Evolutionary conservation across 2,797 vertebrate genomes (phyloP), one percentile per base, ranked within the genome.

Genomic region (Clarias laeviceps): DNA sequence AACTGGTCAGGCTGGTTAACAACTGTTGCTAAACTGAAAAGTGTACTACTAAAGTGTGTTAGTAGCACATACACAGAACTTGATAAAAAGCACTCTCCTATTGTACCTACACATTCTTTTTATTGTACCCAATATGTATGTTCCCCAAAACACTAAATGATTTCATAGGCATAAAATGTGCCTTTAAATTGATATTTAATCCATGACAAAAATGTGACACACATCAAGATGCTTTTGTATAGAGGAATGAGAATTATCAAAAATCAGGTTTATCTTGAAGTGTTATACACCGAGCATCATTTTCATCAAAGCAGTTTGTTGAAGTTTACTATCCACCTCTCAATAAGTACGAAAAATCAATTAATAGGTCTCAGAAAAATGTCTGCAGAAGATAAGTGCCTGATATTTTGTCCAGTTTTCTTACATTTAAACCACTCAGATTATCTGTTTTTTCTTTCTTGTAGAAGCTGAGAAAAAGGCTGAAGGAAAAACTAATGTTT

Each of bases 401-500:
- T 45, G 45, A 45, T 45, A 45, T 45, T 45, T 45, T 45, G 40
- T 8, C 5, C 40, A 40, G 40, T 8, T 40, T 34, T 34, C 18
- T 69, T 69, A 69, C 37, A 20, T 34, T 69, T 45, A 40, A 3
- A 15, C 22, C 20, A 69, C 18, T 69, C 37, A 2, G 5, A 45
- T 40, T 6, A 45, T 68, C 4, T 62, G 18, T 11, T 27, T 80
- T 57, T 50, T 90, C 27, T 89, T 81, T 56, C 70, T 89, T 85
- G 1, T 12, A 37, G 24, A 45, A 72, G 37, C 37, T 15, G 11
- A 73, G 70, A 73, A 22, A 77, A 57, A 77, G 9, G 50, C 15
- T 29, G 73, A 57, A 22, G 12, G 27, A 27, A 73, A 91, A 76
- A 15, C 40, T 29, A 27, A 84, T 7, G 1, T 74, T 9, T 95